Conservation (phyloP, 2,888 invertebrate genomes). For the Patella caerulea region DNA sequence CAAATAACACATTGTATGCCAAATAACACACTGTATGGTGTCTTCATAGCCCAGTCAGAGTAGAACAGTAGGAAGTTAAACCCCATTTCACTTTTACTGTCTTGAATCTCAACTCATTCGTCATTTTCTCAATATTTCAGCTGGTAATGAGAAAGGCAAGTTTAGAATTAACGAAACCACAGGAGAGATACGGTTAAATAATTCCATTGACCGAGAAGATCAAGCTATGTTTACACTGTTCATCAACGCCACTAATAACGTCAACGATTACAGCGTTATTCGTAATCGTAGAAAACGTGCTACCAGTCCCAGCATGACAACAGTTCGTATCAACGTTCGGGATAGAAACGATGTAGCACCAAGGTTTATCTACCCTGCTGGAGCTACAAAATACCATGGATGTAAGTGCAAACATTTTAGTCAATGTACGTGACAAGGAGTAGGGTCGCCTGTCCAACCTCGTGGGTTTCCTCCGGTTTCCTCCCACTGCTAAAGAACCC, state of each 20-base stretch:
- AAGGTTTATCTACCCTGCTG: conserved; percentile 75
- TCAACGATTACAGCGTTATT: conserved; percentile 59
- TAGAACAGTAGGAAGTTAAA: too few relatives aligned
- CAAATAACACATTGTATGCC: too few relatives aligned
- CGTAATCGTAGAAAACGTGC: conserved; percentile 42
- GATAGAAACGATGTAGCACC: conserved; percentile 82
- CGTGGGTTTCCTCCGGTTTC: too few relatives aligned
- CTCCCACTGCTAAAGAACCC: too few relatives aligned
- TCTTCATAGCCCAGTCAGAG: too few relatives aligned
- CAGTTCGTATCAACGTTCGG: conserved; percentile 79
- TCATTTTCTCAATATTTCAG: conserved; percentile 64
- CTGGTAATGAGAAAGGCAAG: conserved; percentile 80
- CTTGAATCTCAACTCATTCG: too few relatives aligned
- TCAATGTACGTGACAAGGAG: too few relatives aligned
- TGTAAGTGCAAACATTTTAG: conserved; percentile 71
- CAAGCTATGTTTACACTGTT: conserved; percentile 82
- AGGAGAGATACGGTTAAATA: conserved; percentile 85
- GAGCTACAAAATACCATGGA: conserved; percentile 77
- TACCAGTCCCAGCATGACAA: conserved; percentile 77
- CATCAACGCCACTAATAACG: conserved; percentile 86
- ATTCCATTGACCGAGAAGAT: conserved; percentile 85
- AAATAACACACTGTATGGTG: too few relatives aligned
- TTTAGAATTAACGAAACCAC: conserved; percentile 86
- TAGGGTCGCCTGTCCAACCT: too few relatives aligned
- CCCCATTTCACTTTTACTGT: too few relatives aligned